Base-by-base conservation (phyloP, 2,888 invertebrate genomes). In the Orthosia cruda region DNA sequence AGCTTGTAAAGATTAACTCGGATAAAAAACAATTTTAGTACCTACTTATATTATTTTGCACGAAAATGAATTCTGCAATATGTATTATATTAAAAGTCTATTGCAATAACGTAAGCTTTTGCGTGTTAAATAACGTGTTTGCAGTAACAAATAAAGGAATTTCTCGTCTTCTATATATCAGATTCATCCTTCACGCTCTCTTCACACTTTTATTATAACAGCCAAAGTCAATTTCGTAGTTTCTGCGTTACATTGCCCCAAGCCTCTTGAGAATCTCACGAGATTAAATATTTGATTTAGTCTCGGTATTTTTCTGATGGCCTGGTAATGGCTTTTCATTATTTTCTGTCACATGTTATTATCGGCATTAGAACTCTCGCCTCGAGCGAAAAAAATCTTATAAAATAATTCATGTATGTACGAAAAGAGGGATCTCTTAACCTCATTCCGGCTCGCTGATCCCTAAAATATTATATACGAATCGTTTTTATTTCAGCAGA, bases 401-500 rank as follows among this genome's bases (percentile, higher is more conserved):
- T 64, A 26, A 59, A 63, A 84, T 71, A 64, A 67, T 75, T 64
- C 63, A 18, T 47, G 7, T 40, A 58, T 45, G 71, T 79, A 69
- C 57, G 72, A 61, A 74, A 68, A 74, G 50, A 40, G 62, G 59
- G 70, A 52, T 74, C 66, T 74, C 68, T 80, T 77, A 81, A 81
- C 85, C 83, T 78, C 77, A 83, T 87, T 83, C 74, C 64, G 58
- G 59, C 23, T 84, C 80, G 84, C 74, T 81, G 93, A 92, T 89
- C 93, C 91, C 94, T 85, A 93, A 92, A 88, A 89, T 81, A n/a
- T n/a, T n/a, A n/a, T n/a, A 76, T 54, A 86, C 77, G 82, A 77
- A 85, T 88, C 86, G 90, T 91, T 93, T 94, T 94, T 93, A 94
- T 94, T 93, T 91, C 89, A 90, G 90, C 89, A 93, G 93, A 94